These are phyloP conservation scores for Fistularia commersonii DNA, from an alignment of 2,797 vertebrate species.

Conservation along the genomic window DNA sequence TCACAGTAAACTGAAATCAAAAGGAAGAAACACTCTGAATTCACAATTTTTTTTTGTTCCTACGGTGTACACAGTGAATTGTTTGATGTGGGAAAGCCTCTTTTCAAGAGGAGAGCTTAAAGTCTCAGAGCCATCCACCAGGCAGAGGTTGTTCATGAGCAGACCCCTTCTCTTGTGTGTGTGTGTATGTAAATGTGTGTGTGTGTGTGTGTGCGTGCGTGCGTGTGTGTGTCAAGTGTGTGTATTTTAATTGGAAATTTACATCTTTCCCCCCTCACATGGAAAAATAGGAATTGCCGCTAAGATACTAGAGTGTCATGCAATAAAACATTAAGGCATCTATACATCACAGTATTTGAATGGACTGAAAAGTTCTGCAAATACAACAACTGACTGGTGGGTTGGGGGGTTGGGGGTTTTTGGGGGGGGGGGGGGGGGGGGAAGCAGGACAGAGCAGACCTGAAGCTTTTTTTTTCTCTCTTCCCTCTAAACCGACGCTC, in stretches of 20 bases:
- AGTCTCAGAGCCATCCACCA: constrained; percentile 71
- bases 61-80: constrained; percentile 74
- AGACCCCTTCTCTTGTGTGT: constrained; percentile 69
- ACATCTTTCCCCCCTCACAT: constrained; percentile 50
- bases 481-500: constrained; percentile 71
- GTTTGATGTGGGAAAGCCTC: constrained; percentile 50
- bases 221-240: constrained; percentile 16
- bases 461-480: constrained; percentile 63
- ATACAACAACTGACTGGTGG: constrained; percentile 94
- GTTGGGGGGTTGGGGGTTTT: constrained; percentile 19
- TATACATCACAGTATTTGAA: constrained; percentile 99
- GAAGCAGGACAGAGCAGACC: constrained; percentile 71
- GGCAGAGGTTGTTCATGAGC: constrained; percentile 84
- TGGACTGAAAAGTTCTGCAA: constrained; percentile 86
- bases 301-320: constrained; percentile 91
- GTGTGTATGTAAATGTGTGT: constrained; percentile 18
- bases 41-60: constrained; percentile 74
- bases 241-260: constrained; percentile 45
- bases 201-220: constrained; percentile 14
- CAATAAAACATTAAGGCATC: constrained; percentile 99
- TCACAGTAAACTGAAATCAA: constrained; percentile 59
- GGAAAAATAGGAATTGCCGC: constrained; percentile 69
- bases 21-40: constrained; percentile 69
- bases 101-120: constrained; percentile 55
- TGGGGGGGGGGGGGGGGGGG: constrained; percentile 13